These are phyloP conservation scores for Aleiodes testaceus DNA, from an alignment of 2,888 invertebrate genomes.

Conservation along the genomic window DNA sequence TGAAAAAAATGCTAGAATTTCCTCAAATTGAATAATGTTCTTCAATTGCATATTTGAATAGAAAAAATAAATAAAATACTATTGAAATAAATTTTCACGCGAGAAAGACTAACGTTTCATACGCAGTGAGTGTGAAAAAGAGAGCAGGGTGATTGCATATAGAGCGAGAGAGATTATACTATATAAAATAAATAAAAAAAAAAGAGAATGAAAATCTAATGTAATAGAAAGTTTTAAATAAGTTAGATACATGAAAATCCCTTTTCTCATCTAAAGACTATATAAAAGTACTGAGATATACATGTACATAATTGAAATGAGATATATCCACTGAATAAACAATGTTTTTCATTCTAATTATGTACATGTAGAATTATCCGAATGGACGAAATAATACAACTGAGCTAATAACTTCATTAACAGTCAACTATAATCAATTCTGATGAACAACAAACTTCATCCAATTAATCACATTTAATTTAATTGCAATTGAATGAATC, in stretches of 20 bases:
- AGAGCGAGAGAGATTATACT: constrained; percentile 1
- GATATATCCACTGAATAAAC: background rate
- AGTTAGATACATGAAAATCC: constrained; percentile 3
- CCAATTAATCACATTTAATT: background rate
- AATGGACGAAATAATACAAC: background rate
- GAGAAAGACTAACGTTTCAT: constrained; percentile 17
- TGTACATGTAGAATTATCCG: background rate
- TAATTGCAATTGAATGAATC: constrained; percentile 11
- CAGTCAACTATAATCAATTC: background rate
- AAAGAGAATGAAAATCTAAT: background rate
- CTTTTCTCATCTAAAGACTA: background rate
- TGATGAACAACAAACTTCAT: background rate
- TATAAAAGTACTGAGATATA: background rate
- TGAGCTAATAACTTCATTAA: constrained; percentile 17
- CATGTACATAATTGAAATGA: constrained; percentile 11
- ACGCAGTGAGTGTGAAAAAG: constrained; percentile 15
- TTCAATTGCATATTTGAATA: constrained; percentile 10
- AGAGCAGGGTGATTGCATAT: constrained; percentile 12
- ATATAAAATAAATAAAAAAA: background rate
- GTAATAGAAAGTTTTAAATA: constrained; percentile 27
- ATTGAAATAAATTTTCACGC: constrained; percentile 13
- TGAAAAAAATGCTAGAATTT: constrained; percentile 15
- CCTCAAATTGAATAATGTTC: constrained; percentile 21
- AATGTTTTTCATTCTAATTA: background rate
- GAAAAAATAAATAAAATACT: background rate